phyloP scores from a whole-genome alignment of 2,888 invertebrate genomes.

The Netelia virgata region DNA sequence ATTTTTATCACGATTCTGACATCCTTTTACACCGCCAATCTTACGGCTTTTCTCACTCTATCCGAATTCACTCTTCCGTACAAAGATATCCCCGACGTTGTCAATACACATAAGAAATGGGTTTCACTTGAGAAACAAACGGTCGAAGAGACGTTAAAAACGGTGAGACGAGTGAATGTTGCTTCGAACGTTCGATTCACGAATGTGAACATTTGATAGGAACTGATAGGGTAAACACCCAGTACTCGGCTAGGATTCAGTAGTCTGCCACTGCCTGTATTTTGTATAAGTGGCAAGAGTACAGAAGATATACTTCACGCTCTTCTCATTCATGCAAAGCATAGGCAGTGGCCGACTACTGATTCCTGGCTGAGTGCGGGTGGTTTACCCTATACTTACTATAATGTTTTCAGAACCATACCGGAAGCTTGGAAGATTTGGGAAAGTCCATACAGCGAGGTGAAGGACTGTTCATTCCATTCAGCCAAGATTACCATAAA shows the following conservation, averaged over 20 bases:
- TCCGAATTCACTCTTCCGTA: constrained; percentile 94
- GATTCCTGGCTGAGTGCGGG: too few species aligned
- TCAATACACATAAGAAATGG: constrained; percentile 89
- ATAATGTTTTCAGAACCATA: not conserved
- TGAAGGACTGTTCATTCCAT: not conserved
- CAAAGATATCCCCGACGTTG: constrained; percentile 89
- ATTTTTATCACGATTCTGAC: constrained; percentile 94
- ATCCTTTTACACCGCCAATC: constrained; percentile 95
- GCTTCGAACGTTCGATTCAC: not conserved
- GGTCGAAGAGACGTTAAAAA: constrained; percentile 86
- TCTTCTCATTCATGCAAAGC: too few species aligned
- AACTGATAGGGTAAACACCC: too few species aligned
- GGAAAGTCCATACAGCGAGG: not conserved
- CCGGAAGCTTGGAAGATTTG: constrained; percentile 18
- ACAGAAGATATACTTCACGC: too few species aligned
- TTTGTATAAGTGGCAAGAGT: too few species aligned
- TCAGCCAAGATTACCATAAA: not conserved
- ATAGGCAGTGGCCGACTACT: too few species aligned
- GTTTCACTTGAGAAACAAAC: constrained; percentile 89
- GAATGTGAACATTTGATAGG: not conserved
- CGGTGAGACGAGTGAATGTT: constrained; percentile 48
- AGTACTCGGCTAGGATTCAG: too few species aligned
- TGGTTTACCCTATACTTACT: too few species aligned
- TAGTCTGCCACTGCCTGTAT: too few species aligned
- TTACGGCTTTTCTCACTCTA: constrained; percentile 94